Evolutionary conservation across 2,888 invertebrate genomes (phyloP).

Genomic region (Chalcis sispes): DNA sequence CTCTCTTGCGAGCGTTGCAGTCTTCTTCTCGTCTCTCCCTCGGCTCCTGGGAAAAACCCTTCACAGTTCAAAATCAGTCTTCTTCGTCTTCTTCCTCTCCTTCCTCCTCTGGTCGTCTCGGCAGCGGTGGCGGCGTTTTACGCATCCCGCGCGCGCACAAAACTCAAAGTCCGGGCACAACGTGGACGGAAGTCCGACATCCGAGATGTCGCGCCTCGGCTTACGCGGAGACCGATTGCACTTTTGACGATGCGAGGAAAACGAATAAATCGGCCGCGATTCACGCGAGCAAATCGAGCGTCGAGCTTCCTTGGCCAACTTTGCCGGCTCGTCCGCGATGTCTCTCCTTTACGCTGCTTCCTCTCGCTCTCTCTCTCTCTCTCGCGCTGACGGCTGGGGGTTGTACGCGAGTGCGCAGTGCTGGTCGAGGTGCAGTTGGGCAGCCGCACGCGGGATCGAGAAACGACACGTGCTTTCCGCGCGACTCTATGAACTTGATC

Average conservation of each 20-base stretch:
- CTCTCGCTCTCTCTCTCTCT: not conserved
- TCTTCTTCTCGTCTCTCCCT: conserved; percentile 28
- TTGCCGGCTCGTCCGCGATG: no score
- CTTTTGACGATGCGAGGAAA: not conserved
- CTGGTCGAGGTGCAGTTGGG: not conserved
- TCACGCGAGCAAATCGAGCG: no score
- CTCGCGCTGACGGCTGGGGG: not conserved
- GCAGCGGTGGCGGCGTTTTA: not conserved
- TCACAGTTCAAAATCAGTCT: conserved; percentile 15
- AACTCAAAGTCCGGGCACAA: conserved; percentile 32
- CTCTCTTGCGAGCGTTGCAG: conserved; percentile 35
- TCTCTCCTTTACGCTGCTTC: no score
- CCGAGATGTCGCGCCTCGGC: not conserved
- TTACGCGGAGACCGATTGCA: conserved; percentile 16
- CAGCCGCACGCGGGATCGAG: not conserved
- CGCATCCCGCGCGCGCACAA: conserved; percentile 27
- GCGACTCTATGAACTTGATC: not conserved
- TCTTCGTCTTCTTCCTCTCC: not conserved
- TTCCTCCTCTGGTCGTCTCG: not conserved
- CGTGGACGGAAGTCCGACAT: conserved; percentile 37
- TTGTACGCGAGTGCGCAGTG: conserved; percentile 10
- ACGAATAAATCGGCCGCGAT: no score
- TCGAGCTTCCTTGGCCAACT: no score
- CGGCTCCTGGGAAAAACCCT: not conserved
- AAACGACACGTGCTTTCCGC: conserved; percentile 31